These are phyloP conservation scores for Phocoena sinus DNA, from an alignment of 2,113 vertebrate genomes.

Conservation along the genomic window DNA sequence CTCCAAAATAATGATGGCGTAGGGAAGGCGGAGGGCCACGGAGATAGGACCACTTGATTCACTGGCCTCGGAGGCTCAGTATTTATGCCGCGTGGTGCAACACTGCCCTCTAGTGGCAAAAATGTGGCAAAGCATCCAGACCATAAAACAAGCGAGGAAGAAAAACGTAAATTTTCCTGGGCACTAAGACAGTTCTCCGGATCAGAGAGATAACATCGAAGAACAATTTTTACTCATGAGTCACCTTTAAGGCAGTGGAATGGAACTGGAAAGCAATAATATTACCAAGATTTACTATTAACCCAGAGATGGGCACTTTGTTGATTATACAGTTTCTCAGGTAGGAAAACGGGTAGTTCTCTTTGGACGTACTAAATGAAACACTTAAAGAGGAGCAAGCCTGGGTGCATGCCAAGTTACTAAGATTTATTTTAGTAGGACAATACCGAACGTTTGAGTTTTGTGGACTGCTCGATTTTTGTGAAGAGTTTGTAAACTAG, in stretches of 20 bases:
- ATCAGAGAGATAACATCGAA: slow-evolving; percentile 22
- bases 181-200: not conserved
- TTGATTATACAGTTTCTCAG: not conserved
- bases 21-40: not conserved
- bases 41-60: not conserved
- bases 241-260: not conserved
- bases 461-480: not conserved
- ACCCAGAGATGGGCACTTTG: not conserved
- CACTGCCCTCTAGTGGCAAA: slow-evolving; percentile 71
- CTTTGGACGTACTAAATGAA: not conserved
- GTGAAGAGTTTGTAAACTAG: not conserved
- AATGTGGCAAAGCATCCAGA: not conserved
- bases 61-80: rapidly evolving
- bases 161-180: not conserved
- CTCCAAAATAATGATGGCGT: not conserved
- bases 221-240: slow-evolving; percentile 2
- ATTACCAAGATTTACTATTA: not conserved
- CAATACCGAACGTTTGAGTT: not conserved
- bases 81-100: slow-evolving; percentile 34
- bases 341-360: not conserved
- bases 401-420: not conserved
- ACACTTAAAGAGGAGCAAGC: not conserved
- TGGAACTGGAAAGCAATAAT: not conserved
- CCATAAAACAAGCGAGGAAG: not conserved
- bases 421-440: not conserved